Conservation (phyloP, 1,140 invertebrate genomes). For the Drosophila pruinosa region DNA sequence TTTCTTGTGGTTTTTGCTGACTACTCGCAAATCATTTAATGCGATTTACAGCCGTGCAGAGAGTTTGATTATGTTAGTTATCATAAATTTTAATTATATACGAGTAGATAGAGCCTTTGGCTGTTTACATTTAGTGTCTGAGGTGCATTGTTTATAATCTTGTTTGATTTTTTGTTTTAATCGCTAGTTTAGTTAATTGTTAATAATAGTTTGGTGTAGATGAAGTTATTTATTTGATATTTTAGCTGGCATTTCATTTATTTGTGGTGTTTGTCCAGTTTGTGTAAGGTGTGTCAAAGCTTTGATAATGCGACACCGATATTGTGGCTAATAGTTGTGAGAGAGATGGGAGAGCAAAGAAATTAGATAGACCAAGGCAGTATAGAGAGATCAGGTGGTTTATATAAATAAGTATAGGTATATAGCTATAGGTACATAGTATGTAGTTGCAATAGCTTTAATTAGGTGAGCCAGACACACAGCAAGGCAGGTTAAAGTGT, state of each 20-base stretch:
- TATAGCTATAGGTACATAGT: constrained; percentile 6
- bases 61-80: background rate
- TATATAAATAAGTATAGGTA: background rate
- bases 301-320: constrained; percentile 83
- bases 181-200: constrained; percentile 7
- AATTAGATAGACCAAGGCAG: constrained; percentile 58
- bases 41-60: constrained; percentile 35
- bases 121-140: constrained; percentile 8
- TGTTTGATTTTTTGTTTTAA: constrained; percentile 12
- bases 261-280: constrained; percentile 60
- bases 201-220: constrained; percentile 12
- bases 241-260: background rate
- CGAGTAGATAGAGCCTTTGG: background rate
- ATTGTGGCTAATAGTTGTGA: constrained; percentile 78
- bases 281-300: constrained; percentile 82
- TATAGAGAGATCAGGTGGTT: constrained; percentile 2
- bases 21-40: background rate
- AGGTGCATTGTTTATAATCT: constrained; percentile 22
- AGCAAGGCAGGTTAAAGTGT: constrained; percentile 36
- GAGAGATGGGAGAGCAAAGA: constrained; percentile 70
- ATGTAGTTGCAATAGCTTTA: constrained; percentile 18
- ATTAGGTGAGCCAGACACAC: constrained; percentile 33
- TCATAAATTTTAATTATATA: background rate
- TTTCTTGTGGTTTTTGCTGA: constrained; percentile 12
- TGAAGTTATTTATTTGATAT: constrained; percentile 5